Percentiles rank a stretch among this genome's conserved stretches.
Conservation (phyloP, 2,797 vertebrate species). For the Decapterus maruadsi region DNA sequence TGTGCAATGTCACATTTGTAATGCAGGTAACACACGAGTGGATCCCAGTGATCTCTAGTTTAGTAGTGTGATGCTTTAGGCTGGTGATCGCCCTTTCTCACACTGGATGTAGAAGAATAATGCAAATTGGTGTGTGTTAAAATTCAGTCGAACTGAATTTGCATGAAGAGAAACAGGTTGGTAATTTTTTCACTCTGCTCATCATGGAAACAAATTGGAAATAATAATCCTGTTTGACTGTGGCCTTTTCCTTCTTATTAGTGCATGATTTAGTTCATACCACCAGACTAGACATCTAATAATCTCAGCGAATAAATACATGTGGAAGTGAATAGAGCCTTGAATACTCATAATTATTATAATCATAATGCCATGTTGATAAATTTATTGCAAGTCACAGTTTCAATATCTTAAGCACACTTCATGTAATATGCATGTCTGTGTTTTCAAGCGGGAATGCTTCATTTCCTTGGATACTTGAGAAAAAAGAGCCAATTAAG, state of each 20-base stretch:
- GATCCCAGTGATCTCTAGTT: not conserved
- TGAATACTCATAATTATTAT: not conserved
- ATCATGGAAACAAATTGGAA: not conserved
- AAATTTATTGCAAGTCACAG: not conserved
- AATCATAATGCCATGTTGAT: not conserved
- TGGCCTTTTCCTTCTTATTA: not conserved
- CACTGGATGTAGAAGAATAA: not conserved
- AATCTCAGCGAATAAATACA: not conserved
- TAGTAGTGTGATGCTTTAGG: not conserved
- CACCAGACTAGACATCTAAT: not conserved
- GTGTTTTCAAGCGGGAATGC: not conserved
- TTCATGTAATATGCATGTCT: not conserved
- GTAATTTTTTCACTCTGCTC: not conserved
- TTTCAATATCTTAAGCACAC: too few relatives aligned
- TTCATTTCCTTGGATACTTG: not conserved
- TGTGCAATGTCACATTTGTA: not conserved
- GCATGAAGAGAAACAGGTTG: not conserved
- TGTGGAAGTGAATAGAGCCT: not conserved
- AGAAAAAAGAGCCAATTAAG: not conserved
- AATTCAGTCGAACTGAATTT: not conserved
- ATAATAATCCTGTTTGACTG: not conserved
- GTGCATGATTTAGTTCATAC: not conserved
- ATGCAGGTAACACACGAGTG: not conserved
- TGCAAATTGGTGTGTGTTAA: not conserved
- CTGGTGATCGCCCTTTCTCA: not conserved